Evolutionary conservation across 2,113 vertebrate species (phyloP), one percentile per base, ranked within the genome.

Genomic region (Glareola pratincola): DNA sequence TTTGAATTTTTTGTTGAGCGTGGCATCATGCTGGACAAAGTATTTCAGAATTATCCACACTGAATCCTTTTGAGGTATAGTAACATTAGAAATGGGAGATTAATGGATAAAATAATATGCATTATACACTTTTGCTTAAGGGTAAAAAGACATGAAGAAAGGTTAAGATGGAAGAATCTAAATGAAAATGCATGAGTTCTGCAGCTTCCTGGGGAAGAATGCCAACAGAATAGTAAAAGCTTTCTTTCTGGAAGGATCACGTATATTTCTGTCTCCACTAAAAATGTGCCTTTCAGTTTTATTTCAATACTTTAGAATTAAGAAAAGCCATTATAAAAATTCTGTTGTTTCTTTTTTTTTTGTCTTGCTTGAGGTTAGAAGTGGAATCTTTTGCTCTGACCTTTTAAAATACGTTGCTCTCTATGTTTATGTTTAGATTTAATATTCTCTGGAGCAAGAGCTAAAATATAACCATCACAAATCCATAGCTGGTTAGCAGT

Each of bases 181-280:
- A 92, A 95, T 95, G 85, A 95, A 95, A 95, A 97, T 94, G 47
- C 47, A 60, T 77, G 64, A 92, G 47, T 93, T 96, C 53, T 89
- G 50, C n/a, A 54, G 81, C 59, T 95, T 87, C 82, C 50, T 92
- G 72, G 90, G 73, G 69, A 85, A 48, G 27, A 62, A 86, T 73
- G 75, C 29, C 11, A 59, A 36, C 14, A 78, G 88, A 97, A 94
- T 95, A 88, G 27, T 92, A 80, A 94, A 81, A 54, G 7, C 16
- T 27, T 20, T 12, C 22, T 81, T 72, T 77, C 39, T 37, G 10
- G 14, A 67, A 75, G 37, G 24, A 62, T 34, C 22, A 2, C 45
- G 11, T 75, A 5, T 62, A n/a, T 83, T 75, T 79, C 54, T 62
- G 7, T 36, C 12, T 17, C 9, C 15, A 36, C 48, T 63, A 30